phyloP scores from a whole-genome alignment of 2,888 invertebrate genomes.

The Thymelicus sylvestris region DNA sequence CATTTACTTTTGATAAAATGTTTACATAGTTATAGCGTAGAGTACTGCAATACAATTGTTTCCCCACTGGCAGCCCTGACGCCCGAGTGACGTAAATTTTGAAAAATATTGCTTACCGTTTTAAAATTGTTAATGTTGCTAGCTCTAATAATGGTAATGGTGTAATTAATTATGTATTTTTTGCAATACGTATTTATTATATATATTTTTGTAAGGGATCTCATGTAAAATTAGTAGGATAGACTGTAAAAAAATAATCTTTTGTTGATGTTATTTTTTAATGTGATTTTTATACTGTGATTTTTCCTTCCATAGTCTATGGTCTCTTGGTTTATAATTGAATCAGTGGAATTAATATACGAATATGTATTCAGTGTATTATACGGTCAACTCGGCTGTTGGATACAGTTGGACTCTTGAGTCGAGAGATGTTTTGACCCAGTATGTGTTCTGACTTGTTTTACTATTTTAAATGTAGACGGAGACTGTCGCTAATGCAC shows the following conservation, averaged over 20 bases:
- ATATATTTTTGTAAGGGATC: slow-evolving; percentile 75
- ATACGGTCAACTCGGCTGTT: background rate
- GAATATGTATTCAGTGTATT: slow-evolving; percentile 46
- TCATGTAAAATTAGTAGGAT: slow-evolving; percentile 51
- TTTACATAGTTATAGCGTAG: slow-evolving; percentile 56
- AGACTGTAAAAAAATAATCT: slow-evolving; percentile 51
- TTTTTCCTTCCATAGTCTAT: slow-evolving; percentile 57
- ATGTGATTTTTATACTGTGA: slow-evolving; percentile 75
- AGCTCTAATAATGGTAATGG: slow-evolving; percentile 67
- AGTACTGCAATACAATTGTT: slow-evolving; percentile 51
- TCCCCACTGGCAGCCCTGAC: slow-evolving; percentile 63
- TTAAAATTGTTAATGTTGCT: slow-evolving; percentile 76
- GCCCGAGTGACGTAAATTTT: slow-evolving; percentile 58
- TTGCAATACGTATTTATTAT: slow-evolving; percentile 67
- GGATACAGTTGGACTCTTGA: background rate
- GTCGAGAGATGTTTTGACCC: background rate
- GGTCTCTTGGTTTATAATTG: slow-evolving; percentile 50
- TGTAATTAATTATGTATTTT: slow-evolving; percentile 60
- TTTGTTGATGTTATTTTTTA: slow-evolving; percentile 52
- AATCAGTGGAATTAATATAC: slow-evolving; percentile 67
- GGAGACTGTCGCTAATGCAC: slow-evolving; percentile 43
- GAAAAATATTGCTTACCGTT: slow-evolving; percentile 78
- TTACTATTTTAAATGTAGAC: slow-evolving; percentile 44
- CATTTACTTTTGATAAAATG: slow-evolving; percentile 68
- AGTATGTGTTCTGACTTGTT: slow-evolving; percentile 26